Conservation (phyloP, 2,888 invertebrate species). For the Uloborus plumipes region DNA sequence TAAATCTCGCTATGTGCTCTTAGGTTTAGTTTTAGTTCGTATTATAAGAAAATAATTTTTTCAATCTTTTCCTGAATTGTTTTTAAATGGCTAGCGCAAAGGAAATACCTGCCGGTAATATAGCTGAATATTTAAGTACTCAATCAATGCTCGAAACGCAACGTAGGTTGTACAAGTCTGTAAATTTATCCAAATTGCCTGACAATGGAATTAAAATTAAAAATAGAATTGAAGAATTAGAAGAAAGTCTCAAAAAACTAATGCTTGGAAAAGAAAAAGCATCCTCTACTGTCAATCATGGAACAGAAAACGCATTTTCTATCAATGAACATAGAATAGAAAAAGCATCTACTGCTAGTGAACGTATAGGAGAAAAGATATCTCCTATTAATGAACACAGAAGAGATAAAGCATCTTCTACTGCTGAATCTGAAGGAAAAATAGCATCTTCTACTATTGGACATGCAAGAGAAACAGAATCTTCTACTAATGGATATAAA, state of each 20-base stretch:
- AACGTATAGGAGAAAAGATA: not conserved
- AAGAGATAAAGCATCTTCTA: not conserved
- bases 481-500: not conserved
- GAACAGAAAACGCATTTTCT: not conserved
- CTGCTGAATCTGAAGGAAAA: not conserved
- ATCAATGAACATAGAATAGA: not conserved
- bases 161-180: slow-evolving; percentile 54
- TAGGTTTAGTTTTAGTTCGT: no score
- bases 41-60: no score
- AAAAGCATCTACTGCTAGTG: not conserved
- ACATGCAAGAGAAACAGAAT: no score
- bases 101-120: no score
- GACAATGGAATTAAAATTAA: slow-evolving; percentile 66
- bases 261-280: no score
- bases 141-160: slow-evolving; percentile 14
- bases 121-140: no score
- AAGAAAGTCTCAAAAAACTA: slow-evolving; percentile 48
- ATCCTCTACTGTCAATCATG: no score
- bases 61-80: no score
- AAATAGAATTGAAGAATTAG: slow-evolving; percentile 59
- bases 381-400: not conserved
- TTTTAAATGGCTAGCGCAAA: no score
- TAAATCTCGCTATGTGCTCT: no score
- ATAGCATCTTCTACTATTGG: no score
- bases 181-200: slow-evolving; percentile 57